phyloP scores from a whole-genome alignment of 2,888 invertebrate species.

The Hyalella azteca region DNA sequence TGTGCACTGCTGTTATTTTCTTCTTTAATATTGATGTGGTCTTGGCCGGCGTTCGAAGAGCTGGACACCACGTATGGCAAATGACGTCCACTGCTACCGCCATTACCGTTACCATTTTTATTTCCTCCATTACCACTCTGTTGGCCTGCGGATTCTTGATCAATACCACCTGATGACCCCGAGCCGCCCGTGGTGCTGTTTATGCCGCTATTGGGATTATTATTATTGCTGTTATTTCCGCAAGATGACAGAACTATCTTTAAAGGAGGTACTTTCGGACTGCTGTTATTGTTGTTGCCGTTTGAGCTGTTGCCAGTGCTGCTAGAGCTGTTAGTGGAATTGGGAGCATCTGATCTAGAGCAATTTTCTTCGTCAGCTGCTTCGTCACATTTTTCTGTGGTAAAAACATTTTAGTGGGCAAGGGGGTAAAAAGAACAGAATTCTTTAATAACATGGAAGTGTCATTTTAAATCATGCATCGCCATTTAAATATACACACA shows the following conservation, averaged over 20 bases:
- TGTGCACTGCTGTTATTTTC: not conserved
- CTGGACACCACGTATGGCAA: constrained; percentile 31
- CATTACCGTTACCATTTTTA: not conserved
- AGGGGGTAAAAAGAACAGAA: not conserved
- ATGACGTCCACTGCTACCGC: not conserved
- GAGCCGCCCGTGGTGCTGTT: not conserved
- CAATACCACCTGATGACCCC: not conserved
- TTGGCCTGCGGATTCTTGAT: not conserved
- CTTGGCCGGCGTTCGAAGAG: not conserved
- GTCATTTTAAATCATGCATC: no score
- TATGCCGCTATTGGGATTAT: not conserved
- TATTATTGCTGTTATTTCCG: constrained; percentile 9
- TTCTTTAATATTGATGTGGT: not conserved
- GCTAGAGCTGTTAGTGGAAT: not conserved
- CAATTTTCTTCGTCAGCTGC: not conserved
- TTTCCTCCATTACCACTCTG: not conserved
- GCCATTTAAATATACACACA: no score
- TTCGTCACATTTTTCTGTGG: not conserved
- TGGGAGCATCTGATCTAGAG: not conserved
- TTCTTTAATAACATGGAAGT: no score
- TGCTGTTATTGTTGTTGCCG: not conserved
- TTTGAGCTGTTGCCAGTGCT: not conserved
- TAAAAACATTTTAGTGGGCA: no score
- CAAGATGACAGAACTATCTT: constrained; percentile 37
- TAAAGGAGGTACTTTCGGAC: constrained; percentile 43